Percentiles rank a stretch among this genome's conserved stretches.
phyloP scores from a whole-genome alignment of 2,797 vertebrate genomes.

The Oreochromis mossambicus region DNA sequence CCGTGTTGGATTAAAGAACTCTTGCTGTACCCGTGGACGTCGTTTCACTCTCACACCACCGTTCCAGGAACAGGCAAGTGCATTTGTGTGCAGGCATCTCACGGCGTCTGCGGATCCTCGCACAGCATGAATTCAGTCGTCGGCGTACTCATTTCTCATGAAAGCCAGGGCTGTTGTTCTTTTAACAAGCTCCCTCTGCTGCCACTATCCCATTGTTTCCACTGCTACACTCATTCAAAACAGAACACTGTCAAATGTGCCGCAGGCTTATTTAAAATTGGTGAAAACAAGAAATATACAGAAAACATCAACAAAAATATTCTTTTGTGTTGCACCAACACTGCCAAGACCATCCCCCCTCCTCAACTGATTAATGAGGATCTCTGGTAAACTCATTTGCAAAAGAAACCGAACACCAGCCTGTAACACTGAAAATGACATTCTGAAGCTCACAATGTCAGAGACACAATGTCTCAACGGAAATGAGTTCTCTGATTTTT shows the following conservation, averaged over 20 bases:
- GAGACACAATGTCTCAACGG: neutral
- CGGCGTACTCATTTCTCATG: constrained; percentile 35
- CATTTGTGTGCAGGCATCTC: constrained; percentile 4
- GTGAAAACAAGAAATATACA: neutral
- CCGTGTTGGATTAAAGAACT: neutral
- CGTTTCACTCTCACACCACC: neutral
- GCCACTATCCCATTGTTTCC: constrained; percentile 19
- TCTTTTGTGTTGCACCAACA: neutral
- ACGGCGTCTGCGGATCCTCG: constrained; percentile 6
- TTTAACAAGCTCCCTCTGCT: constrained; percentile 58
- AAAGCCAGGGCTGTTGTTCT: constrained; percentile 38
- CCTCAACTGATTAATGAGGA: constrained; percentile 12
- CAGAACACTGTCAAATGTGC: constrained; percentile 31
- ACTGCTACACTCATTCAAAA: constrained; percentile 25
- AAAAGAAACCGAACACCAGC: neutral
- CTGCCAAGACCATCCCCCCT: neutral
- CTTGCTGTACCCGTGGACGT: neutral
- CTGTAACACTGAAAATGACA: neutral
- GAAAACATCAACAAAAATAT: neutral
- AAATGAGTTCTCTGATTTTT: neutral
- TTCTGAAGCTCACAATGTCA: neutral
- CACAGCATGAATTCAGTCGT: constrained; percentile 36
- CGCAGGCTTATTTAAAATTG: constrained; percentile 39
- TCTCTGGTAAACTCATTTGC: constrained; percentile 11
- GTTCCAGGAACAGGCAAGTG: neutral